Evolutionary conservation across 2,797 vertebrate genomes (phyloP), one percentile per base, ranked within the genome.

Genomic region (Petrocephalus sullivani): DNA sequence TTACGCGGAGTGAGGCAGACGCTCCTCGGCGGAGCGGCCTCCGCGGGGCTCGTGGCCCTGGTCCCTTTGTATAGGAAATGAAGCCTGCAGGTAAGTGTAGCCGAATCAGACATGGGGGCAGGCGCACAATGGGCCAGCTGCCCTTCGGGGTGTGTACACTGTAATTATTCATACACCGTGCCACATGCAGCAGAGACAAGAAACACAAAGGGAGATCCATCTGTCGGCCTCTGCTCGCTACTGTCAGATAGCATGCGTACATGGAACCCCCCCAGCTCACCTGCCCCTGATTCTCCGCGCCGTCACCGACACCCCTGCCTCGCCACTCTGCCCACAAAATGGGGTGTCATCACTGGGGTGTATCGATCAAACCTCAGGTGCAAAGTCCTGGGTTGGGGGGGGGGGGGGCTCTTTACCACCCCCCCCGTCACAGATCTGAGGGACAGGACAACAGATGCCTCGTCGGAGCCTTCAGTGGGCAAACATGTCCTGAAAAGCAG

Each of bases 271-370:
- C 85, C 92, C 89, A 53, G 89, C 95, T 97, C 97, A 98, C 97
- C 97, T 98, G 97, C 96, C 92, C 94, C 93, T 94, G 89, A 96
- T 97, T 97, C 95, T 98, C 97, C 97, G 91, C 94, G 88, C 91
- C n/a, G 21, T 93, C 95, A 96, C 96, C 96, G 94, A 93, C 1
- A 0, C 60, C 53, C 64, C 89, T 57, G 91, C 93, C 82, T 93
- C 90, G 92, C 94, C 94, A 94, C 94, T 93, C 90, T 89, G 87
- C 1, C 81, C 89, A 92, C 92, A 87, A 95, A 94, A 95, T 91
- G 91, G 93, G 92, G 89, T 96, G 96, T 97, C 97, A 96, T 95
- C 96, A 89, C 96, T 94, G 92, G 92, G 5, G 67, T 88, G 89
- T 94, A 91, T 93, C 93, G 95, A 94, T 94, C 92, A 91, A 92